Evolutionary conservation across 2,797 vertebrate species (phyloP), one percentile per base, ranked within the genome.

Genomic region (Ceyx erithaca): DNA sequence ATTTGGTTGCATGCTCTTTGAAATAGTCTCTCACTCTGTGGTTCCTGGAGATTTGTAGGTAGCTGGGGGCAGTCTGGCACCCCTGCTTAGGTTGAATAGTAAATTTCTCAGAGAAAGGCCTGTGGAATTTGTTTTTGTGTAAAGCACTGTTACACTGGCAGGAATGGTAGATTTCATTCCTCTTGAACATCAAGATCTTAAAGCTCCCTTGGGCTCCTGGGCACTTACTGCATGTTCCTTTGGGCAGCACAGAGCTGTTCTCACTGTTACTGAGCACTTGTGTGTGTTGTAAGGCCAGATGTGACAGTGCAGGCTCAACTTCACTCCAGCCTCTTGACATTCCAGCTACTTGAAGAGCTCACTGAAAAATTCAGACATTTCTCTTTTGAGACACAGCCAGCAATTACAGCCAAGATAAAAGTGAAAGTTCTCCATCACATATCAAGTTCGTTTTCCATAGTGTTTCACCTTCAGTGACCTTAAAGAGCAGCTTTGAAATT

Each of bases 321-420:
- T 89, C 75, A 41, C 67, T 91, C 40, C 68, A 80, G 69, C 46
- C 69, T 75, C 83, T 93, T 90, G 84, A 94, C 83, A 90, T 94
- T 89, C 88, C 94, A 41, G 4, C 26, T 80, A 17, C 84, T 94
- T 76, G 69, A 87, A 81, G 40, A 30, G 40, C 54, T 59, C 62
- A 82, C 58, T 64, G 58, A 67, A 48, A 75, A 58, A 70, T 20
- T 73, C 14, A 54, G 46, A 55, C 30, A 5, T 64, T 58, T 90
- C 2, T 14, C 46, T 78, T 86, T 35, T 45, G 79, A 83, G 67
- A 70, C 40, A 55, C 28, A 73, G 33, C 2, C 1, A 59, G 66
- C 70, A 81, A 28, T 86, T 82, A 76, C 35, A 77, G 78, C n/a
- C 61, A 51, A 82, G 90, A 92, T 87, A 85, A 94, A 94, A 35